phyloP scores from a whole-genome alignment of 2,113 vertebrate species.

The Pyrgilauda ruficollis region DNA sequence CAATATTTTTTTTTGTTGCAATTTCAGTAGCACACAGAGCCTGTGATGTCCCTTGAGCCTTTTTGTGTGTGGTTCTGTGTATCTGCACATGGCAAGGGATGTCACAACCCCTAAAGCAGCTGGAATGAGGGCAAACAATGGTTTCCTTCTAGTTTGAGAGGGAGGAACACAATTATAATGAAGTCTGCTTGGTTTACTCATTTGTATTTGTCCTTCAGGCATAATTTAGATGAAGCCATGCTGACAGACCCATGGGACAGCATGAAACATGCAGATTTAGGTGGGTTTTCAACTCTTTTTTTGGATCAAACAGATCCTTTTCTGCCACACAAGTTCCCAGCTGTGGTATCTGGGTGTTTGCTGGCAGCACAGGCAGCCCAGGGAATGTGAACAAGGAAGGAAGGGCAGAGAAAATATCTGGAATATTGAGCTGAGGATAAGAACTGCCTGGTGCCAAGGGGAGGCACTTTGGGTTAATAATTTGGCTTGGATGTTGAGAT shows the following conservation, averaged over 20 bases:
- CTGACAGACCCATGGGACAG: conserved; percentile 86
- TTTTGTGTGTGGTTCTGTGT: background rate
- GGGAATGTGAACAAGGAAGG: background rate
- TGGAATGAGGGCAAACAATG: background rate
- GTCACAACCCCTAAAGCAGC: background rate
- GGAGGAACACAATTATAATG: accelerated
- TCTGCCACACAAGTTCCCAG: background rate
- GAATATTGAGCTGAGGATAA: background rate
- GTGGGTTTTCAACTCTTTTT: conserved; percentile 63
- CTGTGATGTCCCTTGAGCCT: background rate
- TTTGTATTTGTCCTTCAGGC: conserved; percentile 70
- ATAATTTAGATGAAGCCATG: conserved; percentile 85
- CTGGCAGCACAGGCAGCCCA: background rate
- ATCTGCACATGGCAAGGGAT: accelerated
- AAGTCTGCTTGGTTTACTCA: background rate
- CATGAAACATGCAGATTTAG: conserved; percentile 84
- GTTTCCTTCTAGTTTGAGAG: accelerated
- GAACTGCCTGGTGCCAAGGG: background rate
- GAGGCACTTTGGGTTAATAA: background rate
- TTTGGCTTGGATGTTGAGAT: background rate
- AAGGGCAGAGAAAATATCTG: background rate
- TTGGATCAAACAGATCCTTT: background rate
- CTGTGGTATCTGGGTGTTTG: background rate
- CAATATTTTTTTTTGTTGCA: accelerated
- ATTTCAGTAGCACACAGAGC: background rate